Conservation (phyloP, 1,140 invertebrate species). For the Thaumetopoea pityocampa region DNA sequence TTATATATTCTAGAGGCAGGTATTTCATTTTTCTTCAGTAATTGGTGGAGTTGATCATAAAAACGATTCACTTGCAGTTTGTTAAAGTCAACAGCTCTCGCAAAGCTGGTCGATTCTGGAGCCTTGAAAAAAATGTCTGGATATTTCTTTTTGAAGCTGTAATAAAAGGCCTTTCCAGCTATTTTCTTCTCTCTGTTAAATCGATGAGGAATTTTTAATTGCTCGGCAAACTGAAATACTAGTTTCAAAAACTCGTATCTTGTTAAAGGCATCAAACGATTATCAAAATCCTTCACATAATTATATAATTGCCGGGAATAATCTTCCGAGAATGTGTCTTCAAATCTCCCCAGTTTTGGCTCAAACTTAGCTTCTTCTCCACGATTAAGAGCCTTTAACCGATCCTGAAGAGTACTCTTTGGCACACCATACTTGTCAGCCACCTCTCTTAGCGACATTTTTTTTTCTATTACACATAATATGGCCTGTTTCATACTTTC, state of each 20-base stretch:
- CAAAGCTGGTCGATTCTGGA: conserved; percentile 36
- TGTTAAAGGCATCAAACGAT: conserved; percentile 24
- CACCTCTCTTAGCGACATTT: conserved; percentile 36
- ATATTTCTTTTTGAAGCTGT: conserved; percentile 56
- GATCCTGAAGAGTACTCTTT: conserved; percentile 39
- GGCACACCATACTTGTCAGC: conserved; percentile 32
- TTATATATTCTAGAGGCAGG: conserved; percentile 1
- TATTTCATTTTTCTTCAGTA: conserved; percentile 1
- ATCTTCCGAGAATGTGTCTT: conserved; percentile 27
- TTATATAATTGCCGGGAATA: conserved; percentile 27
- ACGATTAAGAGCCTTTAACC: conserved; percentile 26
- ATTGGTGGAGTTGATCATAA: not conserved
- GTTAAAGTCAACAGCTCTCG: conserved; percentile 1
- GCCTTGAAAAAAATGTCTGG: conserved; percentile 46
- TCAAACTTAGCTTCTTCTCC: conserved; percentile 30
- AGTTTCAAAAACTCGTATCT: conserved; percentile 23
- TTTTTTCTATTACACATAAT: conserved; percentile 31
- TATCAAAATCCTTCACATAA: conserved; percentile 31
- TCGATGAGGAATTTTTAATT: conserved; percentile 23
- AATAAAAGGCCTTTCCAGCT: conserved; percentile 60
- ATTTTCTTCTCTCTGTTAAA: conserved; percentile 18
- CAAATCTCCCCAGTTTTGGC: conserved; percentile 32
- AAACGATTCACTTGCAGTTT: conserved; percentile 5
- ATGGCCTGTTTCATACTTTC: conserved; percentile 30
- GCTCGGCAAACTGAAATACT: conserved; percentile 21